These are phyloP conservation scores for Acrocephalus arundinaceus DNA, from an alignment of 2,113 vertebrate species.

Conservation along the genomic window DNA sequence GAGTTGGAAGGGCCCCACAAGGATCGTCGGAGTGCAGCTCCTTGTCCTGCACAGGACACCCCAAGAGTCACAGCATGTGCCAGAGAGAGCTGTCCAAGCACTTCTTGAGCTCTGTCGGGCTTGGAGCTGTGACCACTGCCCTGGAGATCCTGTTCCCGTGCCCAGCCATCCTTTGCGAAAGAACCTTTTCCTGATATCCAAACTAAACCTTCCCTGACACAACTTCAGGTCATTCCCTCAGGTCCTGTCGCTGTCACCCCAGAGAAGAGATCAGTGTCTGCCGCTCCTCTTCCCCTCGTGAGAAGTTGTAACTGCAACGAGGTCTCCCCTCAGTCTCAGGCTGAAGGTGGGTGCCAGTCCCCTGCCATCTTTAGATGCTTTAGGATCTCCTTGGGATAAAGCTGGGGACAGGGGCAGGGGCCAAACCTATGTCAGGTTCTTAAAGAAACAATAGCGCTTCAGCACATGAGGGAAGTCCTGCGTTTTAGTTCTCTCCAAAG, in stretches of 20 bases:
- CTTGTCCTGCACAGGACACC: neutral
- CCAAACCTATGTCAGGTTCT: fast-evolving
- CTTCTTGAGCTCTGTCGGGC: neutral
- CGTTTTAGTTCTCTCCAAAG: fast-evolving
- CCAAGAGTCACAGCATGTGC: fast-evolving
- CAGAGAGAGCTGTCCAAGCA: neutral
- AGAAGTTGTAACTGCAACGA: fast-evolving
- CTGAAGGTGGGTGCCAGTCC: neutral
- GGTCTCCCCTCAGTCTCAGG: neutral
- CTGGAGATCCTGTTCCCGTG: neutral
- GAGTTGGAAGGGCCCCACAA: neutral
- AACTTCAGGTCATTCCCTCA: fast-evolving
- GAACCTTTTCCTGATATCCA: neutral
- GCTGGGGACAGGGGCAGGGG: fast-evolving
- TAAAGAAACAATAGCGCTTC: neutral
- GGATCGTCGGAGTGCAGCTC: fast-evolving
- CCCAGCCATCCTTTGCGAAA: neutral
- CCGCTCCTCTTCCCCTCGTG: fast-evolving
- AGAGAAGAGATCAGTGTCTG: neutral
- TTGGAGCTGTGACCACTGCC: neutral
- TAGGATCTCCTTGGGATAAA: neutral
- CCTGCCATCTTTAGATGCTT: no score
- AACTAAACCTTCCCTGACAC: no score
- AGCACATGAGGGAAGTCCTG: fast-evolving
- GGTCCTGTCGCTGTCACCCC: neutral